Conservation (phyloP, 2,797 vertebrate genomes). For the Eupleurogrammus muticus region DNA sequence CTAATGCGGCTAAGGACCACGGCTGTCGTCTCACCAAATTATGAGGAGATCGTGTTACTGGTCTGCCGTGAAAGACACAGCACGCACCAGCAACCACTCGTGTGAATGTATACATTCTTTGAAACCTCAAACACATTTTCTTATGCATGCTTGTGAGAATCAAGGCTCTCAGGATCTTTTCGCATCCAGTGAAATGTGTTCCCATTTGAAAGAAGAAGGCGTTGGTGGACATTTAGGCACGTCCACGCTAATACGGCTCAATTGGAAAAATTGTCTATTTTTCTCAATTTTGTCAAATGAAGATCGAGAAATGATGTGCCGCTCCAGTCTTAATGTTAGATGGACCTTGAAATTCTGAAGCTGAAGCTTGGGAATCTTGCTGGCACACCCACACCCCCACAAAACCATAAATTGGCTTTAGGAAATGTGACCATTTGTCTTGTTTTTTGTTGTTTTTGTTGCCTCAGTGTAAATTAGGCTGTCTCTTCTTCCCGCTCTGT, state of each 20-base stretch:
- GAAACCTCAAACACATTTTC: conserved; percentile 46
- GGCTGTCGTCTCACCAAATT: conserved; percentile 48
- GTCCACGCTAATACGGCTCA: conserved; percentile 7
- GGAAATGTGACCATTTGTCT: not conserved
- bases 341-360: not conserved
- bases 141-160: conserved; percentile 44
- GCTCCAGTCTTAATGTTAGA: not conserved
- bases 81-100: conserved; percentile 24
- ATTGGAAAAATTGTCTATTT: not conserved
- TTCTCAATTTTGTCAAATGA: not conserved
- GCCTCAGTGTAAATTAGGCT: conserved; percentile 7
- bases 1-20: conserved; percentile 49
- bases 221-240: conserved; percentile 20
- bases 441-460: conserved; percentile 15
- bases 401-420: not conserved
- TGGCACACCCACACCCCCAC: too few relatives aligned
- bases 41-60: conserved; percentile 51
- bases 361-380: not conserved
- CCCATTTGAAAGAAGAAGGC: conserved; percentile 51
- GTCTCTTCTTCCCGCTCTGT: conserved; percentile 10
- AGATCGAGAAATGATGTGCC: not conserved
- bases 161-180: conserved; percentile 18
- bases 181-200: conserved; percentile 36
- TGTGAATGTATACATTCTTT: conserved; percentile 17
- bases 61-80: conserved; percentile 38